phyloP scores from a whole-genome alignment of 1,140 invertebrate genomes.

The Tribolium castaneum region DNA sequence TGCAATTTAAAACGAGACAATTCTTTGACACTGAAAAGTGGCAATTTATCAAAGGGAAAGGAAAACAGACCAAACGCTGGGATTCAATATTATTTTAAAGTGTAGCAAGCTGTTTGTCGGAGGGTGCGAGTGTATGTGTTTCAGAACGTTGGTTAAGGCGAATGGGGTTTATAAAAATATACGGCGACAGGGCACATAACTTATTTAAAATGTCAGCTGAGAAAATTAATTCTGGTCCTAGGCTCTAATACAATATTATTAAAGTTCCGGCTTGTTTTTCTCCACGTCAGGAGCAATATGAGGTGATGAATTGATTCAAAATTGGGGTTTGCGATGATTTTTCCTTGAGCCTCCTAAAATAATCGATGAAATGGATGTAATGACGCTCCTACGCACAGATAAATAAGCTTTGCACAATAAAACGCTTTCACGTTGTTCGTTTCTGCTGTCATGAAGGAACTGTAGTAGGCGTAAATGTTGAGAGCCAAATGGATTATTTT shows the following conservation, averaged over 20 bases:
- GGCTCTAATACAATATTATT: conserved; percentile 58
- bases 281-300: conserved; percentile 57
- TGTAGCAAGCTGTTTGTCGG: conserved; percentile 3
- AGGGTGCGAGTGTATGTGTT: conserved; percentile 39
- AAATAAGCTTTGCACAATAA: conserved; percentile 30
- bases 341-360: background rate
- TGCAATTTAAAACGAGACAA: conserved; percentile 53
- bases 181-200: conserved; percentile 61
- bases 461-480: conserved; percentile 44
- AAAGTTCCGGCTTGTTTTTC: conserved; percentile 56
- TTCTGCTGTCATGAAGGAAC: conserved; percentile 26
- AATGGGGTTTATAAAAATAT: conserved; percentile 63
- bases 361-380: conserved; percentile 13
- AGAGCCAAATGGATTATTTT: conserved; percentile 47
- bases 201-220: conserved; percentile 62
- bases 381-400: conserved; percentile 23
- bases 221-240: conserved; percentile 62
- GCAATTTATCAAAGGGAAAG: conserved; percentile 57
- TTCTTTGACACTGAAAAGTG: conserved; percentile 59
- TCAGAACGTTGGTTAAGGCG: conserved; percentile 55
- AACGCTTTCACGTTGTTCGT: conserved; percentile 26
- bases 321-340: conserved; percentile 20
- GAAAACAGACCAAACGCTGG: conserved; percentile 33
- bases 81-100: conserved; percentile 16
- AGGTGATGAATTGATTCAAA: conserved; percentile 57